Base-by-base conservation (phyloP, 2,113 vertebrate genomes). In the Cyphomyrus plagiostoma region DNA sequence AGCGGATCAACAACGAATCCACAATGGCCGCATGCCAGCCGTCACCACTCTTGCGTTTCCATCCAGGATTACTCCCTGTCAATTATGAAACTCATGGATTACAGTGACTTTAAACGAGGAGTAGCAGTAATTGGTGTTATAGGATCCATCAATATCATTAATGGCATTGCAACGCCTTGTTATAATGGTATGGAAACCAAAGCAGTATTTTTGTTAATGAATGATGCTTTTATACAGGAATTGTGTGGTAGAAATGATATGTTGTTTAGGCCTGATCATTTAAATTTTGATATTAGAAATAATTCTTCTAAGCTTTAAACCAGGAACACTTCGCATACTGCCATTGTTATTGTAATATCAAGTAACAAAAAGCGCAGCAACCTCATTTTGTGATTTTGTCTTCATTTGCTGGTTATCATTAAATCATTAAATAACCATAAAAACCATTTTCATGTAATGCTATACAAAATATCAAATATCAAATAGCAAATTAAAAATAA, bases 1-100 rank as follows among this genome's bases (percentile, higher is more conserved):
- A 74, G 92, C 82, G 89, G 92, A 93, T 92, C 93, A 93, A 92
- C 92, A 89, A 91, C 1, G 91, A 95, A 92, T 94, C 92, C 90
- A 93, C 90, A 86, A 23, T 92, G 92, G 91, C 88, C 80, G 3
- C 30, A 86, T 56, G 91, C 89, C 93, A 46, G 89, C 88, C 39
- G 52, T 89, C 66, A 30, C 49, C 88, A 91, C 82, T 93, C 90
- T 93, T 91, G 91, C 50, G 49, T 93, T 93, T 92, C 93, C 92
- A 74, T 80, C 70, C 89, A 80, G 88, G 82, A 91, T 90, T 89
- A 89, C 90, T 1, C 10, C 77, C 52, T 58, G 84, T 90, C 85
- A 13, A 74, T 39, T 82, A 46, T 83, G 49, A 91, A 42, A 89
- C 53, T 53, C 86, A 85, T 49, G 85, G 21, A 77, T 89, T 91